Conservation (phyloP, 1,140 invertebrate genomes). For the Elysia chlorotica region DNA sequence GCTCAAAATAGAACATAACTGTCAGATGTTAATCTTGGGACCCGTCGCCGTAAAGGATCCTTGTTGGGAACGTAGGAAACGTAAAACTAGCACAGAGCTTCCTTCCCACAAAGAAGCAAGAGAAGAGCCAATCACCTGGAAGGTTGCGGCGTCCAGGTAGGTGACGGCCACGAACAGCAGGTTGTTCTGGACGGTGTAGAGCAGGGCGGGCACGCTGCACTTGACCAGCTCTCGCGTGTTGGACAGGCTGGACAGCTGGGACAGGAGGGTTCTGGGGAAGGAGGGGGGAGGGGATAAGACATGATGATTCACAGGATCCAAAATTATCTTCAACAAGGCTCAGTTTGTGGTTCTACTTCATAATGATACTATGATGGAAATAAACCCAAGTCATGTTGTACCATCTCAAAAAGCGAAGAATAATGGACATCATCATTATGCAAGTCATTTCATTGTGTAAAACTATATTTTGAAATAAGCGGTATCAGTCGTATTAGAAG, state of each 20-base stretch:
- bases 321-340: not conserved
- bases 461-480: no score
- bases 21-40: no score
- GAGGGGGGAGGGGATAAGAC: not conserved
- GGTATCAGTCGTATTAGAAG: no score
- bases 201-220: constrained; percentile 82
- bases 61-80: no score
- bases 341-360: not conserved
- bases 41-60: no score
- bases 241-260: not conserved
- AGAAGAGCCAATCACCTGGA: constrained; percentile 83
- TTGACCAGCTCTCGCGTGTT: constrained; percentile 1
- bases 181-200: constrained; percentile 98
- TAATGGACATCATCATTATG: not conserved
- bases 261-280: not conserved
- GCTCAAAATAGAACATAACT: no score
- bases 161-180: constrained; percentile 94
- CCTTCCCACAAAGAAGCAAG: no score
- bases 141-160: constrained; percentile 97
- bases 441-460: not conserved
- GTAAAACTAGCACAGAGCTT: no score
- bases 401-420: not conserved
- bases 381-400: no score
- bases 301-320: not conserved
- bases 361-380: not conserved